phyloP scores from a whole-genome alignment of 2,113 vertebrate species.

The Larimichthys crocea region DNA sequence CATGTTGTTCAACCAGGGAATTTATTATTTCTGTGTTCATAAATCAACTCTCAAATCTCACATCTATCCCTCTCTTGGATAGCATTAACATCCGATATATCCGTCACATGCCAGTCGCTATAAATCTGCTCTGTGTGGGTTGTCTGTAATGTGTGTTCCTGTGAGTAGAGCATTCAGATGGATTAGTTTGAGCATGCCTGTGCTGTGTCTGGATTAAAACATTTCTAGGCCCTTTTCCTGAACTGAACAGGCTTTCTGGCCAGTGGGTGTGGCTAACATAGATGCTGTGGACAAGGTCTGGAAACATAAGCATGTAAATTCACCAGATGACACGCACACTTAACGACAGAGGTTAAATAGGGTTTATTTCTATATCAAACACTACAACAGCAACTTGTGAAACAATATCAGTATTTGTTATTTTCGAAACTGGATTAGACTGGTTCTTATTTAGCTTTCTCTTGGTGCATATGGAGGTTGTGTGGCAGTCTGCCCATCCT shows the following conservation, averaged over 20 bases:
- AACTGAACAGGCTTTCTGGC: conserved; percentile 39
- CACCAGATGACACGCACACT: conserved; percentile 18
- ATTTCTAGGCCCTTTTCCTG: conserved; percentile 67
- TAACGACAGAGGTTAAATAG: not conserved
- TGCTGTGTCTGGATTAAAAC: conserved; percentile 75
- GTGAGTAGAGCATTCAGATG: conserved; percentile 68
- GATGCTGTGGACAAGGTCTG: conserved; percentile 23
- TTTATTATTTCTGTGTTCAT: conserved; percentile 52
- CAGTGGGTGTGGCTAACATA: conserved; percentile 28
- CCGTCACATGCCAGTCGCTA: conserved; percentile 54
- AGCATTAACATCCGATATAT: conserved; percentile 64
- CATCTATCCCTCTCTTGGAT: conserved; percentile 21
- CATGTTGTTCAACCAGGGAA: conserved; percentile 31
- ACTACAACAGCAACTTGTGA: not conserved
- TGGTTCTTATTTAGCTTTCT: conserved; percentile 20
- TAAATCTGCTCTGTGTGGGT: conserved; percentile 56
- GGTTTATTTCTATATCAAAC: conserved; percentile 43
- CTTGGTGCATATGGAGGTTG: conserved; percentile 9
- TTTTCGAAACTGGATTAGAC: not conserved
- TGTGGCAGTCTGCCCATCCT: not conserved
- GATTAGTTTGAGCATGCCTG: conserved; percentile 72
- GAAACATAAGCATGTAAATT: conserved; percentile 8
- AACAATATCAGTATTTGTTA: not conserved
- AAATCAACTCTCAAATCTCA: conserved; percentile 50
- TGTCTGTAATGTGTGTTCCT: conserved; percentile 42